Percentiles rank a stretch among this genome's conserved stretches.
These are phyloP conservation scores for Simalia tracyae DNA, from an alignment of 2,797 vertebrate genomes.

Conservation along the genomic window DNA sequence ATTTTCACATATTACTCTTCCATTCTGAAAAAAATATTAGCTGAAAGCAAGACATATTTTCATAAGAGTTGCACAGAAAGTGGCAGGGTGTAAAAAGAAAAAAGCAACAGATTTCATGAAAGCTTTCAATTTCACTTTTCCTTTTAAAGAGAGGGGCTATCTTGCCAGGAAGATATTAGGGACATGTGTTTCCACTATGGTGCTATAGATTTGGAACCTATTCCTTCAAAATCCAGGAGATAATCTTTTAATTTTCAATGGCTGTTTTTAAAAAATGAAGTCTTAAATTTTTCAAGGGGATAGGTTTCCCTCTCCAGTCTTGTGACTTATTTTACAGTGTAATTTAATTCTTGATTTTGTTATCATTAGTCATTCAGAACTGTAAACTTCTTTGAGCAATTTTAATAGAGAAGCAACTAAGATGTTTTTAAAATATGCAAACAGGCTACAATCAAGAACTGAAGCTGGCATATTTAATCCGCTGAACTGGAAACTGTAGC, in stretches of 20 bases:
- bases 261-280: not conserved
- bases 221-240: not conserved
- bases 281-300: not conserved
- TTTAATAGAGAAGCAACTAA: not conserved
- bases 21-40: not conserved
- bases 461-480: not conserved
- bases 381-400: not conserved
- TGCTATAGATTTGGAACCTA: not conserved
- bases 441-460: not conserved
- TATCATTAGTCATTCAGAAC: not conserved
- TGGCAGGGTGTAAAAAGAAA: not conserved
- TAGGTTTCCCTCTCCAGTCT: not conserved
- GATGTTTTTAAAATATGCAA: not conserved
- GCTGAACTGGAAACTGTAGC: not conserved
- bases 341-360: not conserved
- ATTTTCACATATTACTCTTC: not conserved
- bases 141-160: not conserved
- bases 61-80: not conserved
- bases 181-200: not conserved
- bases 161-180: not conserved
- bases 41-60: not conserved
- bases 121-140: not conserved
- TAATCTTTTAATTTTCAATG: not conserved
- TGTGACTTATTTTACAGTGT: not conserved
- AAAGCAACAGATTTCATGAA: not conserved